A percentile compares a stretch with the other conserved stretches of the same genome.
Evolutionary conservation across 2,888 invertebrate genomes (phyloP).

Genomic region (Cinara cedri): DNA sequence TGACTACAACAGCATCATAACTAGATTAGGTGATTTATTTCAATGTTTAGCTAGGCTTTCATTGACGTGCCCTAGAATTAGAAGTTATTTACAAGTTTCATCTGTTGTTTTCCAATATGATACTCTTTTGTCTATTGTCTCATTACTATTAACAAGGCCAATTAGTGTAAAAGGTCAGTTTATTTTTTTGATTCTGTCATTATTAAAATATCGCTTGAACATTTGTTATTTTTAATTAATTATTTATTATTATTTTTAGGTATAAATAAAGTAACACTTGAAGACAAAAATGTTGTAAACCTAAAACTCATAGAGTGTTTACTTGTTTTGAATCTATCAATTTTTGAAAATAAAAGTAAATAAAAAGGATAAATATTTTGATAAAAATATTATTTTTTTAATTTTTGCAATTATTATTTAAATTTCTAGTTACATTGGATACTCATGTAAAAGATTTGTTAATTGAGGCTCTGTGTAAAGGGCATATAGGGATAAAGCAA

Average conservation of each 20-base stretch:
- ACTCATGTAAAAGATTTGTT: constrained; percentile 57
- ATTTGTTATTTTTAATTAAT: not conserved
- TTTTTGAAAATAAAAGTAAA: constrained; percentile 54
- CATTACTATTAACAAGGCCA: constrained; percentile 47
- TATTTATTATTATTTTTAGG: constrained; percentile 26
- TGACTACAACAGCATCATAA: constrained; percentile 47
- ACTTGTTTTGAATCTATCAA: constrained; percentile 51
- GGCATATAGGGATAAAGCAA: constrained; percentile 58
- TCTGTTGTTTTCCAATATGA: constrained; percentile 46
- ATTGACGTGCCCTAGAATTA: constrained; percentile 50
- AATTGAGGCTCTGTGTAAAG: constrained; percentile 56
- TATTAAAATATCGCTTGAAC: not conserved
- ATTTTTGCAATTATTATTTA: not conserved
- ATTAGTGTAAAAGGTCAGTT: constrained; percentile 41
- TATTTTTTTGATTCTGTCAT: not conserved
- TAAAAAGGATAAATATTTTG: not conserved
- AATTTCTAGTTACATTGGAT: constrained; percentile 52
- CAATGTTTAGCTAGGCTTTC: constrained; percentile 54
- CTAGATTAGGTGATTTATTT: constrained; percentile 51
- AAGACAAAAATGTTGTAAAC: constrained; percentile 52
- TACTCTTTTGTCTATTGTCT: constrained; percentile 48
- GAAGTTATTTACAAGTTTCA: constrained; percentile 54
- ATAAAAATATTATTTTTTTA: not conserved
- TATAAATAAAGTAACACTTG: constrained; percentile 38
- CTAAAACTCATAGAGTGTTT: constrained; percentile 53